These are phyloP conservation scores for Drosophila hamatofila DNA, from an alignment of 2,888 invertebrate genomes.

Conservation along the genomic window DNA sequence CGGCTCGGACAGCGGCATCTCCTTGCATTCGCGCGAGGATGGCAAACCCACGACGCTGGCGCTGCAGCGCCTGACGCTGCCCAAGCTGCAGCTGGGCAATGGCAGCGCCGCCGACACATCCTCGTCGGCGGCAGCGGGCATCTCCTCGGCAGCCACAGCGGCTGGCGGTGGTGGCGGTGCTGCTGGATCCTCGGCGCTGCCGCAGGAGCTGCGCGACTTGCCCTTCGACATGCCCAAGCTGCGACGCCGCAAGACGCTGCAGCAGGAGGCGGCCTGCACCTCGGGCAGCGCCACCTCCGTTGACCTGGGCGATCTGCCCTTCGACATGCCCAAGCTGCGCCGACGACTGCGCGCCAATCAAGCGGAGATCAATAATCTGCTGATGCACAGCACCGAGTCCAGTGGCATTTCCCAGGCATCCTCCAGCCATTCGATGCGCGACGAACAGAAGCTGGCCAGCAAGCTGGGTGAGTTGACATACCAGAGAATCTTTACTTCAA, in stretches of 20 bases:
- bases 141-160: neutral
- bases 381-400: conserved; percentile 88
- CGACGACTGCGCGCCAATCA: conserved; percentile 89
- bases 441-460: conserved; percentile 87
- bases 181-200: conserved; percentile 83
- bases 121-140: conserved; percentile 25
- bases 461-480: conserved; percentile 84
- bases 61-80: conserved; percentile 87
- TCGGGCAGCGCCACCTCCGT: conserved; percentile 90
- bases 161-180: neutral
- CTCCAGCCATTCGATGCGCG: conserved; percentile 92
- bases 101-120: conserved; percentile 67
- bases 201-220: conserved; percentile 91
- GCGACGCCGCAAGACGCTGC: conserved; percentile 89
- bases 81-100: conserved; percentile 86
- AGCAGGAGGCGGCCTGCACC: conserved; percentile 88
- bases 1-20: conserved; percentile 95
- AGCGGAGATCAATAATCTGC: conserved; percentile 81
- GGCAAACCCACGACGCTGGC: conserved; percentile 87
- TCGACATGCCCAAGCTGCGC: conserved; percentile 95
- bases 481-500: neutral
- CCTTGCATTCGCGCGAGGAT: conserved; percentile 92
- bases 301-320: conserved; percentile 93
- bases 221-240: conserved; percentile 96
- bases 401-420: conserved; percentile 92